Conservation (phyloP, 2,888 invertebrate genomes). For the Tetropium fuscum region DNA sequence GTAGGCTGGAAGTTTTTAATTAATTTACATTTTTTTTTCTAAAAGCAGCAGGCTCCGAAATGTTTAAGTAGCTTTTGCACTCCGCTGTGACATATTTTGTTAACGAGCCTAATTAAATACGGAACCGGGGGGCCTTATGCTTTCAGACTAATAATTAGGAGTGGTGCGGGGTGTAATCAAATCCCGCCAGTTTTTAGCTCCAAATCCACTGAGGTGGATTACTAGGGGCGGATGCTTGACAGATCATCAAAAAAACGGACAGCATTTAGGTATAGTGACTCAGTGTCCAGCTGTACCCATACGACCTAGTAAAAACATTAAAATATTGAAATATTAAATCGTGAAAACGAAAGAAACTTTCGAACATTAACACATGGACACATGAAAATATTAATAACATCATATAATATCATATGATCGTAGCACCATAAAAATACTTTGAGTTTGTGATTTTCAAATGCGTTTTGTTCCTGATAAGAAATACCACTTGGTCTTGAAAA, state of each 20-base stretch:
- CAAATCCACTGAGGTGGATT: neutral
- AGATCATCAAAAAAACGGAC: too few species aligned
- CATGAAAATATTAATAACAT: too few species aligned
- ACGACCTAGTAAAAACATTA: neutral
- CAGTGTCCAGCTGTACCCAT: too few species aligned
- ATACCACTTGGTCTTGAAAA: too few species aligned
- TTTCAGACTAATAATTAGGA: slow-evolving; percentile 12
- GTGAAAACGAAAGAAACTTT: neutral
- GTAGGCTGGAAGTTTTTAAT: slow-evolving; percentile 33
- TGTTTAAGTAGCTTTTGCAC: slow-evolving; percentile 23
- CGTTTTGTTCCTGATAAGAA: too few species aligned
- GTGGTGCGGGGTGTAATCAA: neutral
- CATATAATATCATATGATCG: too few species aligned
- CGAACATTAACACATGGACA: too few species aligned
- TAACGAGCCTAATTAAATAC: slow-evolving; percentile 17
- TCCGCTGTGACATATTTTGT: slow-evolving; percentile 19
- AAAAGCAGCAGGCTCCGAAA: slow-evolving; percentile 4
- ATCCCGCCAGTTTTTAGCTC: slow-evolving; percentile 3
- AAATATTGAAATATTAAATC: too few species aligned
- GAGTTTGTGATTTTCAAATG: too few species aligned
- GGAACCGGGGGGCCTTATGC: neutral
- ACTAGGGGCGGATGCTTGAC: too few species aligned
- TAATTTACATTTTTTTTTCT: slow-evolving; percentile 36
- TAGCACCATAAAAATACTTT: too few species aligned
- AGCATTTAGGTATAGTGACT: too few species aligned